phyloP scores from a whole-genome alignment of 1,140 invertebrate genomes.

The Trypoxylus dichotomus region DNA sequence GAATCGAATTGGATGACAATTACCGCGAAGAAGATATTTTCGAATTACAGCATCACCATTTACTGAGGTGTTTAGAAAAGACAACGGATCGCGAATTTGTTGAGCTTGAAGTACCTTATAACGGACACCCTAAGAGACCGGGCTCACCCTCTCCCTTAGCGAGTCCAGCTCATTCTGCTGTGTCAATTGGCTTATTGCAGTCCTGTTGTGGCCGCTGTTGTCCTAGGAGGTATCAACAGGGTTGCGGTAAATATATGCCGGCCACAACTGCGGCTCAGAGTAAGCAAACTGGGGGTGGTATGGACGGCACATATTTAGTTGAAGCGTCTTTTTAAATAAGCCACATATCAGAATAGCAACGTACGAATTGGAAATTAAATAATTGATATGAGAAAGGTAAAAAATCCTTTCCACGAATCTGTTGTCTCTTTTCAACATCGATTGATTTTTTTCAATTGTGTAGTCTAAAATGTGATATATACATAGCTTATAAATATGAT shows the following conservation, averaged over 20 bases:
- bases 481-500: conserved; percentile 38
- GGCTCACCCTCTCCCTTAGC: conserved; percentile 82
- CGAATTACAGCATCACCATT: conserved; percentile 98
- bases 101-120: conserved; percentile 92
- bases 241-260: conserved; percentile 81
- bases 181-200: conserved; percentile 74
- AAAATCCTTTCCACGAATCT: background rate
- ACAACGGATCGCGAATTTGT: conserved; percentile 98
- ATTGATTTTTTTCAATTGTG: conserved; percentile 42
- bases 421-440: conserved; percentile 41
- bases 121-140: conserved; percentile 87
- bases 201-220: conserved; percentile 86
- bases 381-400: background rate
- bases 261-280: conserved; percentile 73
- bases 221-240: conserved; percentile 85
- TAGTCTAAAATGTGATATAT: conserved; percentile 46
- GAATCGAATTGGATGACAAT: conserved; percentile 84
- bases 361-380: too few relatives aligned
- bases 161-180: conserved; percentile 82
- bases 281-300: conserved; percentile 74
- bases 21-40: conserved; percentile 96
- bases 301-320: conserved; percentile 80
- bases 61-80: conserved; percentile 95
- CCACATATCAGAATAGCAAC: conserved; percentile 12
- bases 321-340: conserved; percentile 74